These are phyloP conservation scores for Agelastica alni DNA, from an alignment of 2,888 invertebrate genomes.

Conservation along the genomic window DNA sequence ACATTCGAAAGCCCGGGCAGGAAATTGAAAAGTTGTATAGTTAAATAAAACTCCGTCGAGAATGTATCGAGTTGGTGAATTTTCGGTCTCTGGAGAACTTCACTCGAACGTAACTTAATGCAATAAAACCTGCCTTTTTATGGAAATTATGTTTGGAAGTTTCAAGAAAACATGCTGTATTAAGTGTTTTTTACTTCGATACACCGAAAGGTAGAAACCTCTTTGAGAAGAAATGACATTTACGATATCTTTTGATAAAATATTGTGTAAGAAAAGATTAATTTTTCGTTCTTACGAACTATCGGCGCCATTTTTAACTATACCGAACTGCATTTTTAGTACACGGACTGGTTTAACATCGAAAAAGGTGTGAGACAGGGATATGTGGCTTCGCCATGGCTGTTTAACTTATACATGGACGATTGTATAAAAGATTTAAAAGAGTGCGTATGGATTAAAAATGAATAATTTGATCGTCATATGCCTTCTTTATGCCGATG, in stretches of 20 bases:
- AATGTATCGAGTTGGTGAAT: slow-evolving; percentile 40
- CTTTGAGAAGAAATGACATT: neutral
- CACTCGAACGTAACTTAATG: slow-evolving; percentile 44
- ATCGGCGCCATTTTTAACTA: too few relatives aligned
- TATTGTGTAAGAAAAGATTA: neutral
- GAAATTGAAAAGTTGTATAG: slow-evolving; percentile 54
- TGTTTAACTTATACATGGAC: too few relatives aligned
- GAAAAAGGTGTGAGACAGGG: too few relatives aligned
- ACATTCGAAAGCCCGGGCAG: slow-evolving; percentile 39
- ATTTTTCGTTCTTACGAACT: neutral
- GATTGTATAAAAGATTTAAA: too few relatives aligned
- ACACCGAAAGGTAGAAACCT: slow-evolving; percentile 8
- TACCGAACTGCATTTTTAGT: too few relatives aligned
- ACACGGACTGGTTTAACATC: too few relatives aligned
- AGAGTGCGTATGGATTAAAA: too few relatives aligned
- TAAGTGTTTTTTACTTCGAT: slow-evolving; percentile 20
- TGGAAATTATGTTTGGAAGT: slow-evolving; percentile 48
- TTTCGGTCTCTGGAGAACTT: slow-evolving; percentile 40
- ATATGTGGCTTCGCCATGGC: too few relatives aligned
- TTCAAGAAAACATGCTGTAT: slow-evolving; percentile 34
- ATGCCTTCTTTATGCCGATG: too few relatives aligned
- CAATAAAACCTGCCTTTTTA: slow-evolving; percentile 49
- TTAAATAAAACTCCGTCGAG: slow-evolving; percentile 48
- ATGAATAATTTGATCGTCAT: too few relatives aligned
- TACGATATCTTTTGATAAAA: neutral